Conservation (phyloP, 2,888 invertebrate species). For the Apodemia arnacis region DNA sequence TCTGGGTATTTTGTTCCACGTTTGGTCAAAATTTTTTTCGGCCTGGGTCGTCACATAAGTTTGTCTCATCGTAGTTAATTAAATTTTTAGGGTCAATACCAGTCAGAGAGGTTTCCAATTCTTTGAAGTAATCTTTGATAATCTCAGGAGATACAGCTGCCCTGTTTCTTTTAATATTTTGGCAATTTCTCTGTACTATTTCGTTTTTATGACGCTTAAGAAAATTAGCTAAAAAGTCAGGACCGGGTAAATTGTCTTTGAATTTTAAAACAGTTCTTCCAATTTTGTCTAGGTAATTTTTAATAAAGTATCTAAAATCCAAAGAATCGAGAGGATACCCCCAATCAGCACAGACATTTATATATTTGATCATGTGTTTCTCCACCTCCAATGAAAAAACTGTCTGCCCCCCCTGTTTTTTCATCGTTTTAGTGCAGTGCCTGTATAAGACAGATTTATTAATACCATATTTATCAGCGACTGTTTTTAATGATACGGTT, state of each 20-base stretch:
- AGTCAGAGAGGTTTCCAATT: slow-evolving; percentile 58
- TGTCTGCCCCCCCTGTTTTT: slow-evolving; percentile 68
- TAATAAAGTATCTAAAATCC: slow-evolving; percentile 68
- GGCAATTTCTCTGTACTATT: slow-evolving; percentile 73
- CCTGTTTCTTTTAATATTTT: slow-evolving; percentile 81
- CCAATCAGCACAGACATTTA: slow-evolving; percentile 47
- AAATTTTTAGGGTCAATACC: slow-evolving; percentile 44
- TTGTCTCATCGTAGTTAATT: slow-evolving; percentile 70
- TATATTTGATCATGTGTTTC: slow-evolving; percentile 61
- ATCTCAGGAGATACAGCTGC: slow-evolving; percentile 68
- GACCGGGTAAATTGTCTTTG: slow-evolving; percentile 74
- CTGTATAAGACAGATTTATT: slow-evolving; percentile 47
- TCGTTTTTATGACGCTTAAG: slow-evolving; percentile 73
- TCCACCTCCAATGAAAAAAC: slow-evolving; percentile 51
- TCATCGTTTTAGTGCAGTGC: slow-evolving; percentile 47
- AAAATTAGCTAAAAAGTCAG: slow-evolving; percentile 76
- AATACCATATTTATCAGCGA: slow-evolving; percentile 46
- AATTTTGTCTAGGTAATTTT: slow-evolving; percentile 64
- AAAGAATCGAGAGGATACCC: slow-evolving; percentile 64
- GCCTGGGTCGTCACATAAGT: slow-evolving; percentile 54
- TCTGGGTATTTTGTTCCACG: slow-evolving; percentile 86
- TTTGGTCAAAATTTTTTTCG: slow-evolving; percentile 28
- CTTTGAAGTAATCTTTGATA: slow-evolving; percentile 63
- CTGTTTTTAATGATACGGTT: background rate
- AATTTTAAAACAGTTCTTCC: slow-evolving; percentile 41